Evolutionary conservation across 2,113 vertebrate genomes (phyloP).

Genomic region (Pristiophorus japonicus): DNA sequence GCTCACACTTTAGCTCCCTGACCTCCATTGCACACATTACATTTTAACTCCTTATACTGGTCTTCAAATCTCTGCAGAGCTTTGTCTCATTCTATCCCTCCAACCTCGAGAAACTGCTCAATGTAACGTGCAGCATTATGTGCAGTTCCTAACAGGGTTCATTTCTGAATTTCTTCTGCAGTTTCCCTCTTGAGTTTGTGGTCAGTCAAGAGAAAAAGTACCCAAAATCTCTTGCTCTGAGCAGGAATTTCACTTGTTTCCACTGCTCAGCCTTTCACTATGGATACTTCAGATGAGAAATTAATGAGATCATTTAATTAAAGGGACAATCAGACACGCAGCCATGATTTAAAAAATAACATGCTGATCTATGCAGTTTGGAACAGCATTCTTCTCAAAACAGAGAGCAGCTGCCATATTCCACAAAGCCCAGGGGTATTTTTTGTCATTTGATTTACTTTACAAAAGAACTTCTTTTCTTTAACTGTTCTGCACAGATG

Average conservation of each 20-base stretch:
- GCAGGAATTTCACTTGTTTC: neutral
- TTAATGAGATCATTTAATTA: slow-evolving; percentile 24
- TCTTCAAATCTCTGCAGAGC: too few species aligned
- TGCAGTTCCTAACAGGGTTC: neutral
- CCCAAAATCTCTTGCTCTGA: too few species aligned
- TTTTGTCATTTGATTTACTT: slow-evolving; percentile 26
- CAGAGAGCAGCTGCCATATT: neutral
- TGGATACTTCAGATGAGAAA: slow-evolving; percentile 1
- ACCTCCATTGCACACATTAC: neutral
- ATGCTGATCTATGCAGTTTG: neutral
- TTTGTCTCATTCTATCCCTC: neutral
- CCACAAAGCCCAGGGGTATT: neutral
- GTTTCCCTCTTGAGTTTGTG: too few species aligned
- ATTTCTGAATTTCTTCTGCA: neutral
- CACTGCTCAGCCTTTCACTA: neutral
- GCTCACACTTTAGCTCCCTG: neutral
- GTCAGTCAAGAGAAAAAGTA: neutral
- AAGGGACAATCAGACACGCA: neutral
- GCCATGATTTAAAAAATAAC: neutral
- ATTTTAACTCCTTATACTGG: neutral
- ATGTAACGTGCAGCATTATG: neutral
- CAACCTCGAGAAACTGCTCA: neutral
- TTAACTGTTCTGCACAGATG: slow-evolving; percentile 36
- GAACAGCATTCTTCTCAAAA: neutral
- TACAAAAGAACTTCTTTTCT: slow-evolving; percentile 33